A percentile compares a stretch with the other conserved stretches of the same genome.
These are phyloP conservation scores for Thalassophryne amazonica DNA, from an alignment of 2,797 vertebrate genomes.

Conservation along the genomic window DNA sequence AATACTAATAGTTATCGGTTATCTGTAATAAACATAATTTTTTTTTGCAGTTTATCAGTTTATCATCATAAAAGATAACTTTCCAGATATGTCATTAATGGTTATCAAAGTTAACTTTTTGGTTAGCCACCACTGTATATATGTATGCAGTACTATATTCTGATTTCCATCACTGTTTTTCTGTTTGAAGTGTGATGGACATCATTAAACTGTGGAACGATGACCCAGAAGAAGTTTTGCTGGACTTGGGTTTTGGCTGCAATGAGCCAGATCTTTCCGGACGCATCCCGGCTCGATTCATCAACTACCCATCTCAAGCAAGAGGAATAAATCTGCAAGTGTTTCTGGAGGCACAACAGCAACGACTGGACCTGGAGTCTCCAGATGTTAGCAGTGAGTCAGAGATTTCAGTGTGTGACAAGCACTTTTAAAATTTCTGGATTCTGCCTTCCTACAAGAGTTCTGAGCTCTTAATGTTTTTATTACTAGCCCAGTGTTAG, in stretches of 20 bases:
- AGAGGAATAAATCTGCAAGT: constrained; percentile 83
- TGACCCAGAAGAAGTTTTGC: constrained; percentile 88
- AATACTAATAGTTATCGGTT: too few species aligned
- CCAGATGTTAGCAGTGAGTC: constrained; percentile 83
- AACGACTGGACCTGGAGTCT: constrained; percentile 81
- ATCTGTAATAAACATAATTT: too few species aligned
- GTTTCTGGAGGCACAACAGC: constrained; percentile 88
- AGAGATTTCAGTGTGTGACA: not conserved
- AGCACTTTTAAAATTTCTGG: too few species aligned
- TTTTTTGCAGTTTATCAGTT: too few species aligned
- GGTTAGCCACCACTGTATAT: too few species aligned
- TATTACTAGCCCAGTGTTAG: too few species aligned
- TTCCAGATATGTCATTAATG: too few species aligned
- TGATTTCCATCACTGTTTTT: not conserved
- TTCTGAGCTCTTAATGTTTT: too few species aligned
- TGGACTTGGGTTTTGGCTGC: constrained; percentile 90
- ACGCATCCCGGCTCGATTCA: constrained; percentile 88
- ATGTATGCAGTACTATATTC: not conserved
- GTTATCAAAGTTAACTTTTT: too few species aligned
- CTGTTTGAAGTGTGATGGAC: constrained; percentile 72
- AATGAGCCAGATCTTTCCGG: constrained; percentile 86
- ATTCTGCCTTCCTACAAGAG: too few species aligned
- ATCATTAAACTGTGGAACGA: constrained; percentile 81
- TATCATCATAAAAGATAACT: too few species aligned
- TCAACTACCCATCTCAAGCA: constrained; percentile 82